Percentiles rank a stretch among this genome's conserved stretches.
Evolutionary conservation across 2,888 invertebrate genomes (phyloP).

Genomic region (Philhelius pedissequus): DNA sequence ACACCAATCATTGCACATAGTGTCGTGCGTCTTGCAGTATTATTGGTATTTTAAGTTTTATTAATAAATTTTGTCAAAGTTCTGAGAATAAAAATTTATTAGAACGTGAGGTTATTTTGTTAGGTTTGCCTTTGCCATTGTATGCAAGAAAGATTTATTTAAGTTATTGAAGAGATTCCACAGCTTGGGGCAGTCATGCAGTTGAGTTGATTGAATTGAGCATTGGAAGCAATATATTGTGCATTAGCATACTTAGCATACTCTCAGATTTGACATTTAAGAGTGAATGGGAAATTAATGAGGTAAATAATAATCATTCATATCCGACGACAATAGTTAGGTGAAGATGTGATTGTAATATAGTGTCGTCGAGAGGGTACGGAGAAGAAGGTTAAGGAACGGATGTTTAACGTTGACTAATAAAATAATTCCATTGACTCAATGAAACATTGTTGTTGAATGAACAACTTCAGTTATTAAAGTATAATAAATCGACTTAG

Average conservation of each 20-base stretch:
- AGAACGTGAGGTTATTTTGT: constrained; percentile 30
- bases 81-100: constrained; percentile 17
- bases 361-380: too few species aligned
- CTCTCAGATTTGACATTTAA: neutral
- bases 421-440: too few species aligned
- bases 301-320: too few species aligned
- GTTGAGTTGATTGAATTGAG: neutral
- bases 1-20: constrained; percentile 24
- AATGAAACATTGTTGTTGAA: too few species aligned
- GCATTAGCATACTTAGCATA: neutral
- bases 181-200: neutral
- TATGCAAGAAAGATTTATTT: neutral
- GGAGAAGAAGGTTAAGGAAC: too few species aligned
- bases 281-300: neutral
- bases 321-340: too few species aligned
- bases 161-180: neutral
- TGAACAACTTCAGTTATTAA: too few species aligned
- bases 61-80: constrained; percentile 18
- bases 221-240: neutral
- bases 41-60: neutral
- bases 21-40: neutral
- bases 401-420: too few species aligned
- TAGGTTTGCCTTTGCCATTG: neutral
- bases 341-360: too few species aligned
- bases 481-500: too few species aligned